Evolutionary conservation across 2,113 vertebrate species (phyloP).

Genomic region (Myrmecobius fasciatus): DNA sequence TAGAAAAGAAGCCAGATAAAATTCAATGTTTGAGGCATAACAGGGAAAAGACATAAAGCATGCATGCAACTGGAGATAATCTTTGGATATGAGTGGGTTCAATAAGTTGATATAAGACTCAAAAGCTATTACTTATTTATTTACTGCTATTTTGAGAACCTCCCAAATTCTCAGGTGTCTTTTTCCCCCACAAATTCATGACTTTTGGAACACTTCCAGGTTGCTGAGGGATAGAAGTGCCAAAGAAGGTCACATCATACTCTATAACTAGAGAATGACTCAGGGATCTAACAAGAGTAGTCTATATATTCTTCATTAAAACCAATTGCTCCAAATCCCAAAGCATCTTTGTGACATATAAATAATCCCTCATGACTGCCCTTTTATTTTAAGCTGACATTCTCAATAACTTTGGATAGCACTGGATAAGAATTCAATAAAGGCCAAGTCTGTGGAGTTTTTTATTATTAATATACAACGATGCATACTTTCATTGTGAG

Average conservation of each 20-base stretch:
- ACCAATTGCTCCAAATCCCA: slow-evolving; percentile 29
- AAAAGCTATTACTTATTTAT: not conserved
- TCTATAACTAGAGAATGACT: not conserved
- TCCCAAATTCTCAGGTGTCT: not conserved
- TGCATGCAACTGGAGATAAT: not conserved
- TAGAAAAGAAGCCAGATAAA: not conserved
- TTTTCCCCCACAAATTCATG: not conserved
- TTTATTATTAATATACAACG: slow-evolving; percentile 69
- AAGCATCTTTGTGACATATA: slow-evolving; percentile 33
- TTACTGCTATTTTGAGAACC: not conserved
- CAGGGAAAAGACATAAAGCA: not conserved
- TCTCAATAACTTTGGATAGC: slow-evolving; percentile 63
- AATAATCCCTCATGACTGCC: slow-evolving; percentile 19
- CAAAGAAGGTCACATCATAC: not conserved
- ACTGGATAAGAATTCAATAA: slow-evolving; percentile 57
- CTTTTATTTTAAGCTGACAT: slow-evolving; percentile 66
- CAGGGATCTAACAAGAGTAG: slow-evolving; percentile 27
- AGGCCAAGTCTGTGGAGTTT: slow-evolving; percentile 53
- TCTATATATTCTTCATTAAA: slow-evolving; percentile 34
- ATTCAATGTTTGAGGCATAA: not conserved
- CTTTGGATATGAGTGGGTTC: not conserved
- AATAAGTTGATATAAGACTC: not conserved
- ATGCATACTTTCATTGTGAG: slow-evolving; percentile 66
- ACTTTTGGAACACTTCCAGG: slow-evolving; percentile 50
- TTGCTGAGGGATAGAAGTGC: slow-evolving; percentile 20